Evolutionary conservation across 1,140 invertebrate genomes (phyloP), one percentile per base, ranked within the genome.

Genomic region (Calephelis virginiensis): DNA sequence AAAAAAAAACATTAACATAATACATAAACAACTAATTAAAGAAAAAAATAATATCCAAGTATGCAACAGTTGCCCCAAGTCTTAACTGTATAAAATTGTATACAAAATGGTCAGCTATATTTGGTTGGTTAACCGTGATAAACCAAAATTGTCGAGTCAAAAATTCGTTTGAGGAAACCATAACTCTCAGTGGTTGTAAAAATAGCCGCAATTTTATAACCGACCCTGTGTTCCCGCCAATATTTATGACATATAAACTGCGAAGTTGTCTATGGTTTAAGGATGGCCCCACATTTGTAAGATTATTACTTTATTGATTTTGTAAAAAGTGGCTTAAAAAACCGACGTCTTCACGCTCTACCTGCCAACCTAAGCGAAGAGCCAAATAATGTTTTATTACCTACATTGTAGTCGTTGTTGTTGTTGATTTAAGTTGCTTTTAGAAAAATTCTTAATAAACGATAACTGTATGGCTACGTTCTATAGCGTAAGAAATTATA

Each of bases 211-310:
- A 66, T 70, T 69, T 70, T 74, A 75, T 56, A 72, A 48, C 64
- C 72, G 50, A 65, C 70, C 65, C 67, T 64, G 69, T 69, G 64
- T 69, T 73, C 69, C 70, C 67, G 70, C 64, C 59, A 65, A 65
- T 67, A 64, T 74, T 74, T 74, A 74, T 69, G 69, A 69, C 69
- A 49, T 63, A 13, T 46, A 56, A 56, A 53, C 0, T 28, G 53
- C 28, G 53, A 12, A 56, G 28, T 56, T 56, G 53, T 56, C 53
- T 56, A 56, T 56, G 11, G 53, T 28, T 56, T 56, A 37, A 56
- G 28, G 53, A 14, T 56, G 14, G 53, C 28, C 10, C 11, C 53
- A 12, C 10, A 56, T 11, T 56, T 56, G 5, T 11, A 6, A 11
- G 3, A 43, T 8, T 43, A 6, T 43, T 43, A 43, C 40, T 43